A percentile compares a stretch with the other conserved stretches of the same genome.
Conservation (phyloP, 2,797 vertebrate species). For the Harpagifer antarcticus region DNA sequence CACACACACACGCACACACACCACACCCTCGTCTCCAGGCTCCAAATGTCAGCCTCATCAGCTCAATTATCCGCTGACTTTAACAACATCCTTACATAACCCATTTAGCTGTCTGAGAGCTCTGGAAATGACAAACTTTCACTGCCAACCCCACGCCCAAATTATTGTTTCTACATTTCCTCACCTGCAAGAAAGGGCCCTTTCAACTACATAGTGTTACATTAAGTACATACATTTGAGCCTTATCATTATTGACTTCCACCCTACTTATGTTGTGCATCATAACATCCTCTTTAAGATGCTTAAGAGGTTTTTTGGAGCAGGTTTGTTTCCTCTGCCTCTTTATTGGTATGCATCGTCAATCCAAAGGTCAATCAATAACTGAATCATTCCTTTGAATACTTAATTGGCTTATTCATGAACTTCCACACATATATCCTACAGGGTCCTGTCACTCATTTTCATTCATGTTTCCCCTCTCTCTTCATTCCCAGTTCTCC, state of each 20-base stretch:
- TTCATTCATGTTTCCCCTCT: conserved; percentile 57
- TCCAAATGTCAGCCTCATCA: conserved; percentile 77
- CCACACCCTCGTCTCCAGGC: conserved; percentile 61
- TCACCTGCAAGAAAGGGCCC: conserved; percentile 21
- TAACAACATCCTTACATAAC: conserved; percentile 63
- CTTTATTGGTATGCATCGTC: conserved; percentile 16
- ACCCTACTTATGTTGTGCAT: not conserved
- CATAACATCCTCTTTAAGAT: conserved; percentile 21
- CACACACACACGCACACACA: conserved; percentile 18
- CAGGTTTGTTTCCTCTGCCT: conserved; percentile 12
- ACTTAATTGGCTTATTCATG: conserved; percentile 68
- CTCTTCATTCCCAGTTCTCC: conserved; percentile 46
- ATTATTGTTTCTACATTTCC: conserved; percentile 30
- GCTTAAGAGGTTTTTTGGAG: not conserved
- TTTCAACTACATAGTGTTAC: conserved; percentile 22
- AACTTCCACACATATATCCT: conserved; percentile 60
- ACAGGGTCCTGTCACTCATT: conserved; percentile 59
- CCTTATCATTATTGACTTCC: conserved; percentile 7
- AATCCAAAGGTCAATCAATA: conserved; percentile 64
- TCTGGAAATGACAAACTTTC: conserved; percentile 32
- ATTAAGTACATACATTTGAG: conserved; percentile 37
- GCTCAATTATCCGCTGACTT: conserved; percentile 70
- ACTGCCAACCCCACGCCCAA: conserved; percentile 16
- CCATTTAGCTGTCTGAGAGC: conserved; percentile 42
- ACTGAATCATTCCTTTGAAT: conserved; percentile 61